Percentiles rank a stretch among this genome's conserved stretches.
Conservation (phyloP, 2,888 invertebrate species). For the Gymnoscelis rufifasciata region DNA sequence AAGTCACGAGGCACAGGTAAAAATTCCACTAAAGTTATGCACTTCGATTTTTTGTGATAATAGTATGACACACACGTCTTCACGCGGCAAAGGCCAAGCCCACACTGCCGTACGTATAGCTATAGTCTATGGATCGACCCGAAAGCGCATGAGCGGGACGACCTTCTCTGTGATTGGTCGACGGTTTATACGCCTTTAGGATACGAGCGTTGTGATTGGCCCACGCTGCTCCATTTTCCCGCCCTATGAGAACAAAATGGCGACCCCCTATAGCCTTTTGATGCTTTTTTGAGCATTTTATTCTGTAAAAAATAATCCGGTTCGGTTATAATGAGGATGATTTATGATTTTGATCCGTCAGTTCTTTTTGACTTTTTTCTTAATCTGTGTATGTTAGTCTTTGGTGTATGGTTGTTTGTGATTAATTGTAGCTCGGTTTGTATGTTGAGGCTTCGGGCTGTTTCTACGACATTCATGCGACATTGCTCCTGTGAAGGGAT, state of each 20-base stretch:
- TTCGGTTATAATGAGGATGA: slow-evolving; percentile 78
- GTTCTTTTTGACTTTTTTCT: slow-evolving; percentile 57
- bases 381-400: slow-evolving; percentile 73
- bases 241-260: slow-evolving; percentile 74
- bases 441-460: slow-evolving; percentile 3
- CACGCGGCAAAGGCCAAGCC: slow-evolving; percentile 66
- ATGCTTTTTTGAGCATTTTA: slow-evolving; percentile 76
- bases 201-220: slow-evolving; percentile 49
- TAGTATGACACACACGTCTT: slow-evolving; percentile 47
- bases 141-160: slow-evolving; percentile 69
- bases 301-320: slow-evolving; percentile 77
- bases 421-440: slow-evolving; percentile 51
- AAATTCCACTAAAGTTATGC: slow-evolving; percentile 47
- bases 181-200: slow-evolving; percentile 60
- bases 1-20: slow-evolving; percentile 39
- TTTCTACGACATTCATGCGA: slow-evolving; percentile 22
- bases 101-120: slow-evolving; percentile 72
- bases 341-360: slow-evolving; percentile 74
- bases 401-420: slow-evolving; percentile 64
- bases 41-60: slow-evolving; percentile 61
- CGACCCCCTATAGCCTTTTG: slow-evolving; percentile 74
- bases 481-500: slow-evolving; percentile 12
- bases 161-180: slow-evolving; percentile 54
- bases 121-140: slow-evolving; percentile 73
- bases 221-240: slow-evolving; percentile 56